phyloP scores from a whole-genome alignment of 1,140 invertebrate species.

The Chymomyza costata region DNA sequence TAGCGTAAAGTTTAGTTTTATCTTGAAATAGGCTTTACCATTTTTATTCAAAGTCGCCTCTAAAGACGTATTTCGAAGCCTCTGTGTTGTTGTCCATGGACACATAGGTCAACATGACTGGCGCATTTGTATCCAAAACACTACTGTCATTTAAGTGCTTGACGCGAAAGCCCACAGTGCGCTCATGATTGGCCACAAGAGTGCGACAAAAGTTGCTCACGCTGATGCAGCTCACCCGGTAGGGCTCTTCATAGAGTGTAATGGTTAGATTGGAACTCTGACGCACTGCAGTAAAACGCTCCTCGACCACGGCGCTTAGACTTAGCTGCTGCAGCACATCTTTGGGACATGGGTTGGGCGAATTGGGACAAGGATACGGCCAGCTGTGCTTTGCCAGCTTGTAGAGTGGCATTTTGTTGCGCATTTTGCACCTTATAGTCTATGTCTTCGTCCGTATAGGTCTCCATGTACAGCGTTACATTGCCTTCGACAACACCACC shows the following conservation, averaged over 20 bases:
- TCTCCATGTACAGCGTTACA: neutral
- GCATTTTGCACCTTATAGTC: neutral
- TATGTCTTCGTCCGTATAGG: neutral
- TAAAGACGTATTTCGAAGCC: too few relatives aligned
- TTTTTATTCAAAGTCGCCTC: too few relatives aligned
- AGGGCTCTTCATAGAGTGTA: neutral
- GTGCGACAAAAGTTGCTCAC: neutral
- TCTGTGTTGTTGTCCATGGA: too few relatives aligned
- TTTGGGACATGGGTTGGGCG: neutral
- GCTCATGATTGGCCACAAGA: neutral
- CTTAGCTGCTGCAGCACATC: neutral
- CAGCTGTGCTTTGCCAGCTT: neutral
- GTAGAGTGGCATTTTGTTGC: neutral
- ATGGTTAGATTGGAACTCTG: neutral
- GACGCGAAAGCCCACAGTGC: neutral
- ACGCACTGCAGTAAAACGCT: neutral
- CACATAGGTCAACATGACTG: neutral
- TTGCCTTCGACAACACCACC: slow-evolving; percentile 1
- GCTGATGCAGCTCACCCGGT: neutral
- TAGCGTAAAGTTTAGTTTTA: too few relatives aligned
- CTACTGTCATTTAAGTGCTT: neutral
- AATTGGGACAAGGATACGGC: neutral
- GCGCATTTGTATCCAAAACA: neutral
- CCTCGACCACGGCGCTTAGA: neutral
- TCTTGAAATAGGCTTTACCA: too few relatives aligned